Percentiles rank a stretch among this genome's conserved stretches.
phyloP scores from a whole-genome alignment of 1,140 invertebrate species.

The Adoxophyes honmai region DNA sequence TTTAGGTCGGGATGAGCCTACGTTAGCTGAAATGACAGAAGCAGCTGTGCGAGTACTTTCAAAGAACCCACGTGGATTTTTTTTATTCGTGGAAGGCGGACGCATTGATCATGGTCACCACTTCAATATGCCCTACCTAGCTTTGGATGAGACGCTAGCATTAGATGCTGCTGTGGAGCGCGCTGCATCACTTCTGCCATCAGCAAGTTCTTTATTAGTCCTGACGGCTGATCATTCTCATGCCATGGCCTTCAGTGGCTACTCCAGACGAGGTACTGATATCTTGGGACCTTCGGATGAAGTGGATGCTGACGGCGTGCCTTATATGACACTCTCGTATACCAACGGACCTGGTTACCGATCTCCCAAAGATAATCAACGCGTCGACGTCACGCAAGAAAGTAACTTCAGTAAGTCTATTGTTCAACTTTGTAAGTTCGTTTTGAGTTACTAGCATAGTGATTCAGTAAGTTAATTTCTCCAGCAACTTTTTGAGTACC shows the following conservation, averaged over 20 bases:
- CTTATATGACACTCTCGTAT: too few species aligned
- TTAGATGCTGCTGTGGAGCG: conserved; percentile 70
- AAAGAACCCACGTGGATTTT: conserved; percentile 89
- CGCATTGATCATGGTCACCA: conserved; percentile 92
- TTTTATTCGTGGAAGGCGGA: too few species aligned
- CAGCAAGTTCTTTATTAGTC: conserved; percentile 81
- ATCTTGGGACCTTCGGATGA: conserved; percentile 75
- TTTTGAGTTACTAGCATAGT: too few species aligned
- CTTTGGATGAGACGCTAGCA: conserved; percentile 79
- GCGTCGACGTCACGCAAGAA: conserved; percentile 64
- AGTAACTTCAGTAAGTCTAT: too few species aligned
- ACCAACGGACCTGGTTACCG: too few species aligned
- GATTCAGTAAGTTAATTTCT: conserved; percentile 51
- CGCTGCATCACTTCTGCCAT: conserved; percentile 73
- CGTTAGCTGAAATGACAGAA: conserved; percentile 91
- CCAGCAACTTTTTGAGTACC: too few species aligned
- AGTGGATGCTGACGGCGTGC: conserved; percentile 63
- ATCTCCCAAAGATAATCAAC: conserved; percentile 38
- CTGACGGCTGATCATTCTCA: conserved; percentile 86
- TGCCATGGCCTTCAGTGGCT: conserved; percentile 81
- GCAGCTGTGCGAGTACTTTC: conserved; percentile 85
- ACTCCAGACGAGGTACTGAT: conserved; percentile 78
- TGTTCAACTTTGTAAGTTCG: too few species aligned
- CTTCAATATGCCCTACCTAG: conserved; percentile 81
- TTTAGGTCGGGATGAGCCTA: conserved; percentile 78